Conservation (phyloP, 2,888 invertebrate species). For the Leptinotarsa juncta region DNA sequence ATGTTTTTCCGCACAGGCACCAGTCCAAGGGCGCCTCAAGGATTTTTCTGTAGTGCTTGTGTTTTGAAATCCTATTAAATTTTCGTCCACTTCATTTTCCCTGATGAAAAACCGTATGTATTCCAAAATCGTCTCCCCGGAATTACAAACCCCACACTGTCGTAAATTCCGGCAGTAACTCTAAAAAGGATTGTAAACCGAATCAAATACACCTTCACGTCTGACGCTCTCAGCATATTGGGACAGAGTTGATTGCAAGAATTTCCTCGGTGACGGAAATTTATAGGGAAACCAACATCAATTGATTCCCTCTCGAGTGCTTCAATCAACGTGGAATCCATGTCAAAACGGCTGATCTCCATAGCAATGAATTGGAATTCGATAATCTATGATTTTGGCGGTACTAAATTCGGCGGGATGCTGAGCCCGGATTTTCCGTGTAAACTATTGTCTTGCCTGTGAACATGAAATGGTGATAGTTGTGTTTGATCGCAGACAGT, state of each 20-base stretch:
- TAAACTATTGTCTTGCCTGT: neutral
- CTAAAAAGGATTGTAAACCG: neutral
- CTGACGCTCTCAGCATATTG: constrained; percentile 16
- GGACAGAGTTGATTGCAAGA: neutral
- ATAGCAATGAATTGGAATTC: neutral
- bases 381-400: neutral
- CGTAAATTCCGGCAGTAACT: neutral
- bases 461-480: no score
- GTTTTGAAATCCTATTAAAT: neutral
- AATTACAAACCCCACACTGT: neutral
- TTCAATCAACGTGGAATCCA: constrained; percentile 4
- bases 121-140: neutral
- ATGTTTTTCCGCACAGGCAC: no score
- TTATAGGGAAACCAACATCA: constrained; percentile 13
- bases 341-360: neutral
- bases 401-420: neutral
- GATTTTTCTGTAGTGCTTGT: no score
- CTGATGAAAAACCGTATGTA: neutral
- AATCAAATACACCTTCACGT: neutral
- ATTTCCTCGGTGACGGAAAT: neutral
- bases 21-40: no score
- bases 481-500: no score
- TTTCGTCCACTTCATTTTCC: neutral
- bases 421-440: neutral
- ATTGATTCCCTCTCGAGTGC: neutral